These are phyloP conservation scores for Hydropsyche betteni DNA, from an alignment of 2,888 invertebrate genomes.

Conservation along the genomic window DNA sequence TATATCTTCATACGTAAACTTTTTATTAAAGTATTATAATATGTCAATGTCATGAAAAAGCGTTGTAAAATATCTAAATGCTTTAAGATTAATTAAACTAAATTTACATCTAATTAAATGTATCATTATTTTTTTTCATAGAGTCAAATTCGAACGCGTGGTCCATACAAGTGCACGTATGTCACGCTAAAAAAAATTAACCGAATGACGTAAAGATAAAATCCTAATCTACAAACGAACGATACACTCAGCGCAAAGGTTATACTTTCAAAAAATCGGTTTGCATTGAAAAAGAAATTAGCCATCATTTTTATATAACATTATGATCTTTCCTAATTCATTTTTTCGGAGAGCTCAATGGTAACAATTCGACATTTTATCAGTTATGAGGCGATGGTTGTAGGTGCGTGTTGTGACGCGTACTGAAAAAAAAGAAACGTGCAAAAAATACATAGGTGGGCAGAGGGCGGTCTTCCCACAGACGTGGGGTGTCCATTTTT, in stretches of 20 bases:
- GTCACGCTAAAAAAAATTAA: neutral
- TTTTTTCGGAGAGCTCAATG: too few species aligned
- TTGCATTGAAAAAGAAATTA: too few species aligned
- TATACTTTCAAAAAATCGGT: neutral
- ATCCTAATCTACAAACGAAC: neutral
- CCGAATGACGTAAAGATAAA: constrained; percentile 15
- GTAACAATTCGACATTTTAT: neutral
- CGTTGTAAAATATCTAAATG: too few species aligned
- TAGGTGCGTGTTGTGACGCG: constrained; percentile 28
- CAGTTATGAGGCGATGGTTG: constrained; percentile 18
- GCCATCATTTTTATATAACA: too few species aligned
- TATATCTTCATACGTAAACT: too few species aligned
- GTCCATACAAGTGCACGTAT: neutral
- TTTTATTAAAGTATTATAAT: too few species aligned
- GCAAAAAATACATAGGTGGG: constrained; percentile 34
- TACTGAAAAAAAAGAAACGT: constrained; percentile 1
- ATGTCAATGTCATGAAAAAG: too few species aligned
- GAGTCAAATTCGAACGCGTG: too few species aligned
- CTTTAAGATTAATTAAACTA: too few species aligned
- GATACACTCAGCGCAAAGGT: constrained; percentile 7
- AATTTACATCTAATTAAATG: too few species aligned
- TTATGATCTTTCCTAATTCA: too few species aligned
- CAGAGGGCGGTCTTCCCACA: constrained; percentile 22
- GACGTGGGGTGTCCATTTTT: neutral
- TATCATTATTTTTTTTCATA: too few species aligned